phyloP scores from a whole-genome alignment of 2,113 vertebrate genomes.

The Oplegnathus fasciatus region DNA sequence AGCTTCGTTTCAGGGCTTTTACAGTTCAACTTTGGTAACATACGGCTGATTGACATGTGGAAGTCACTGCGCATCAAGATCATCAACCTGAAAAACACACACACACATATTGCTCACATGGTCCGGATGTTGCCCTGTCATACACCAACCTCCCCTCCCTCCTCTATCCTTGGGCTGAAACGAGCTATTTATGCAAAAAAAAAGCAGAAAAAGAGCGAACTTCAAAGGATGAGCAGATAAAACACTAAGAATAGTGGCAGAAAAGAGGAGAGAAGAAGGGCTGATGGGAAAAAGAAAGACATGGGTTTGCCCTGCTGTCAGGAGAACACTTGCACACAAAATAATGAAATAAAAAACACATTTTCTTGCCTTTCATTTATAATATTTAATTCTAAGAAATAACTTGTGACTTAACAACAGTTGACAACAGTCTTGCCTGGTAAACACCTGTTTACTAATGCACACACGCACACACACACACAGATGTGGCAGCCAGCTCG shows the following conservation, averaged over 20 bases:
- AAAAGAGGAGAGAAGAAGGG: background rate
- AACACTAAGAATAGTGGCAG: slow-evolving; percentile 7
- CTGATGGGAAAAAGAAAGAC: background rate
- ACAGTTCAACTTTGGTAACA: slow-evolving; percentile 66
- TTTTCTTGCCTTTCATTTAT: background rate
- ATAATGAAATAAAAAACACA: background rate
- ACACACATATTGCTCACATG: slow-evolving; percentile 32
- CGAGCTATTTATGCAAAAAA: slow-evolving; percentile 31
- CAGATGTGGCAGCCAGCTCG: slow-evolving; percentile 6
- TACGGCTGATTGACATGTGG: slow-evolving; percentile 53
- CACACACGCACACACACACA: slow-evolving; percentile 32
- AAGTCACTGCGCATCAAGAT: slow-evolving; percentile 74
- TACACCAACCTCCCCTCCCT: background rate
- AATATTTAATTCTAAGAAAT: too few relatives aligned
- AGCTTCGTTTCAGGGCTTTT: slow-evolving; percentile 53
- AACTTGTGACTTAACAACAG: too few relatives aligned
- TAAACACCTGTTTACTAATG: slow-evolving; percentile 26
- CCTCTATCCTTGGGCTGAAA: slow-evolving; percentile 56
- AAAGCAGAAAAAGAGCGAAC: slow-evolving; percentile 21
- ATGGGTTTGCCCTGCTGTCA: too few relatives aligned
- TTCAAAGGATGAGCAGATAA: slow-evolving; percentile 28
- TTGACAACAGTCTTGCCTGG: background rate
- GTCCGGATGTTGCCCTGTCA: slow-evolving; percentile 45
- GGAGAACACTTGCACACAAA: background rate
- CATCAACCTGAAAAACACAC: slow-evolving; percentile 42